Evolutionary conservation across 1,140 invertebrate genomes (phyloP).

Genomic region (Sminthurides bifidus): DNA sequence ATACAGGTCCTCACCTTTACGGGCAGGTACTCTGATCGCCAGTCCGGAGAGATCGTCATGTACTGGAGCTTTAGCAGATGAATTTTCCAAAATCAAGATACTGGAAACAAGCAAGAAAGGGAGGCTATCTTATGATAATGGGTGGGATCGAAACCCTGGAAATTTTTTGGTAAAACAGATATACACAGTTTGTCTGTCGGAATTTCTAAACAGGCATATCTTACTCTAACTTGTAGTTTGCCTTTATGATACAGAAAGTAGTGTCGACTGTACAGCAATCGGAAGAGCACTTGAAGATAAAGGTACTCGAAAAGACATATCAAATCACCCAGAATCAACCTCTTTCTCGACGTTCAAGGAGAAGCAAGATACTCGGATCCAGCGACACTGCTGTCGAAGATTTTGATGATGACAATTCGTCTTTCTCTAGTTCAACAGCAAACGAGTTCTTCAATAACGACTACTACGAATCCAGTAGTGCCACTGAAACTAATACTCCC

Average conservation of each 20-base stretch:
- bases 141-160: conserved; percentile 19
- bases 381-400: neutral
- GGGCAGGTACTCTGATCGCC: neutral
- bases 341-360: neutral
- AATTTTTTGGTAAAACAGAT: conserved; percentile 8
- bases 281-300: neutral
- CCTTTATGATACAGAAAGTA: conserved; percentile 1
- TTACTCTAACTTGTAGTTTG: neutral
- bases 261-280: neutral
- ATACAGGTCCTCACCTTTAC: neutral
- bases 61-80: neutral
- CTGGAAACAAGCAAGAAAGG: conserved; percentile 20
- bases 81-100: conserved; percentile 4
- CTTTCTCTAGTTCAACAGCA: neutral
- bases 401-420: neutral
- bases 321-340: neutral
- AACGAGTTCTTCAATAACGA: conserved; percentile 3
- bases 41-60: neutral
- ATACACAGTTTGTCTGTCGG: neutral
- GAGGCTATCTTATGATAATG: conserved; percentile 20
- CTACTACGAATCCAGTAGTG: neutral
- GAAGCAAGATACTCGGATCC: too few species aligned
- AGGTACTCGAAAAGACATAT: neutral
- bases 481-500: neutral
- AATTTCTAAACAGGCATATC: neutral